Base-by-base conservation (phyloP, 64 coral and sea anemone genomes). In the Stylophora pistillata region DNA sequence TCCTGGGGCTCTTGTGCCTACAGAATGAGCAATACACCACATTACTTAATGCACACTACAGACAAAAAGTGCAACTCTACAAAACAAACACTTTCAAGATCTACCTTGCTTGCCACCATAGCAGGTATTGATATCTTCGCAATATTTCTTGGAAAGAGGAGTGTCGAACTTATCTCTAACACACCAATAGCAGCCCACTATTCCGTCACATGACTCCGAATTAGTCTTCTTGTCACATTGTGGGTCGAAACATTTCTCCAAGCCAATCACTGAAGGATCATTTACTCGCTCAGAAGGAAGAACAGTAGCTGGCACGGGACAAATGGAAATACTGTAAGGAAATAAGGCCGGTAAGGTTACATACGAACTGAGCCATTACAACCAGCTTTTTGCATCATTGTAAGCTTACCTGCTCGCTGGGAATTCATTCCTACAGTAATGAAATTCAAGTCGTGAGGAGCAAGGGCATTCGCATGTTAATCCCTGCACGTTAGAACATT, bases 141-240 rank as follows among this genome's bases (percentile, higher is more conserved):
- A 78, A 53, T 78, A 78, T 15, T 27, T 56, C 14, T 81, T 81
- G 7, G 25, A 11, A 33, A 81, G 78, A 6, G 78, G 78, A n/a
- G 17, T 10, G 6, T 81, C 15, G 7, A 63, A 5, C 18, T 81
- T 81, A 18, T 81, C 58, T 62, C 58, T 29, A 20, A 64, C 16
- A 18, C 78, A 81, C 78, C 78, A 81, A 32, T 81, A 81, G 30
- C 78, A 81, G 4, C 78, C 58, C 15, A 81, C 78, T 1, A 81
- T 30, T 20, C 78, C 58, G 18, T 81, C 78, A 81, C 78, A 81
- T 13, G 56, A 80, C 13, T 30, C 23, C 18, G 78, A 80, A 80
- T 34, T 9, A 4, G 15, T 5, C 29, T 61, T 61, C 29, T 62
- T 25, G n/a, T 60, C 26, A 28, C 78, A 80, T 17, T 80, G 55